Conservation (phyloP, 2,888 invertebrate genomes). For the Caenorhabditis macrosperma region DNA sequence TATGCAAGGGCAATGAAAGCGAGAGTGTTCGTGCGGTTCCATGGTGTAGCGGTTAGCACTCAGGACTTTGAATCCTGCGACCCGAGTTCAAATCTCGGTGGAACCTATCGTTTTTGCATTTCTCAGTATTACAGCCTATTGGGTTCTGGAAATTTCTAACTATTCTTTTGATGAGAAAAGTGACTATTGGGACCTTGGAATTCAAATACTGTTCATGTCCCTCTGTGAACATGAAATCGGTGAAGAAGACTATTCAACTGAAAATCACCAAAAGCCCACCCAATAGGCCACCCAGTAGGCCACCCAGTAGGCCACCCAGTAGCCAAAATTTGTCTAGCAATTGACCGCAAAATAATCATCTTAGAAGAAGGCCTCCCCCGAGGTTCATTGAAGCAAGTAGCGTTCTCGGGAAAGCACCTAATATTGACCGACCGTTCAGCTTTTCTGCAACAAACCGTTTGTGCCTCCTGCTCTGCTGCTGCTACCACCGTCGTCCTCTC, state of each 20-base stretch:
- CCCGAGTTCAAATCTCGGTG: constrained; percentile 74
- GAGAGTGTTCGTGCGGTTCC: constrained; percentile 51
- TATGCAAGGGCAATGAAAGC: background rate
- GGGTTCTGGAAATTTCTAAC: background rate
- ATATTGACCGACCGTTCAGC: constrained; percentile 55
- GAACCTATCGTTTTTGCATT: constrained; percentile 63
- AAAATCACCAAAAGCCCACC: too few species aligned
- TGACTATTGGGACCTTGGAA: too few species aligned
- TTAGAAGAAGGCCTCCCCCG: background rate
- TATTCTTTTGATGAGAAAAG: too few species aligned
- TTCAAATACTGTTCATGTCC: too few species aligned
- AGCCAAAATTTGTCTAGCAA: constrained; percentile 15
- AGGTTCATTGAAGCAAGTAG: constrained; percentile 34
- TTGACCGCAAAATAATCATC: constrained; percentile 7
- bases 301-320: background rate
- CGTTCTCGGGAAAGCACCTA: background rate
- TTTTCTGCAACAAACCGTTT: constrained; percentile 42
- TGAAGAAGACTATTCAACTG: too few species aligned
- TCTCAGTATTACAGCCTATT: too few species aligned
- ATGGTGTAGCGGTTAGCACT: constrained; percentile 75
- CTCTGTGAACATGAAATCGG: background rate
- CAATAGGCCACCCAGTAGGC: too few species aligned
- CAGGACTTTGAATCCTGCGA: constrained; percentile 74
- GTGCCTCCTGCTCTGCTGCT: constrained; percentile 21
- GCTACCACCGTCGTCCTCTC: constrained; percentile 18